phyloP scores from a whole-genome alignment of 2,797 vertebrate genomes.

The Synanceia verrucosa region DNA sequence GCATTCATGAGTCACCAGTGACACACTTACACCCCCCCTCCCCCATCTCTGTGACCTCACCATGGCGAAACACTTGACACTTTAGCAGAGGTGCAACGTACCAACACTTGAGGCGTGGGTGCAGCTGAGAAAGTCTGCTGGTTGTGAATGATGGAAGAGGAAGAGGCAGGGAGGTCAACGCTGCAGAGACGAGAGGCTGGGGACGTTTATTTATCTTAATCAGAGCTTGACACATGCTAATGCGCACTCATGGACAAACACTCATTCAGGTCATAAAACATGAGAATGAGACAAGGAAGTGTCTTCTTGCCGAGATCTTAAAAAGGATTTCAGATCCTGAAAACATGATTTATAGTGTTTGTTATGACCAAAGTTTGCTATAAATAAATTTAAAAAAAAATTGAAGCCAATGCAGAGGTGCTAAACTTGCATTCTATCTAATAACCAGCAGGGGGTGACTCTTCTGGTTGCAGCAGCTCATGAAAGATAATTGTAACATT shows the following conservation, averaged over 20 bases:
- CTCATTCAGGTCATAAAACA: neutral
- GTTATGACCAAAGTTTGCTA: neutral
- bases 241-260: conserved; percentile 3
- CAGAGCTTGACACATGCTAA: neutral
- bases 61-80: conserved; percentile 64
- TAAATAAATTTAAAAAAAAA: neutral
- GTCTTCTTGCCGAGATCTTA: neutral
- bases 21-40: conserved; percentile 23
- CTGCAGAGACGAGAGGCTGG: conserved; percentile 14
- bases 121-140: conserved; percentile 35
- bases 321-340: neutral
- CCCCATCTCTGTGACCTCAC: conserved; percentile 53
- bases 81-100: conserved; percentile 45
- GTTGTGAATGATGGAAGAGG: conserved; percentile 22
- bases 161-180: conserved; percentile 23
- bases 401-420: too few species aligned
- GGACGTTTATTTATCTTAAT: conserved; percentile 26
- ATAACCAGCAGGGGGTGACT: too few species aligned
- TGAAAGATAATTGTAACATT: too few species aligned
- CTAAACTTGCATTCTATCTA: too few species aligned
- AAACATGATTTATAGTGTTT: neutral
- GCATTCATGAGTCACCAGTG: conserved; percentile 69
- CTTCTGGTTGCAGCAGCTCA: too few species aligned
- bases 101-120: conserved; percentile 45
- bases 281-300: neutral